Evolutionary conservation across 2,113 vertebrate species (phyloP).

Genomic region (Oriolus oriolus): DNA sequence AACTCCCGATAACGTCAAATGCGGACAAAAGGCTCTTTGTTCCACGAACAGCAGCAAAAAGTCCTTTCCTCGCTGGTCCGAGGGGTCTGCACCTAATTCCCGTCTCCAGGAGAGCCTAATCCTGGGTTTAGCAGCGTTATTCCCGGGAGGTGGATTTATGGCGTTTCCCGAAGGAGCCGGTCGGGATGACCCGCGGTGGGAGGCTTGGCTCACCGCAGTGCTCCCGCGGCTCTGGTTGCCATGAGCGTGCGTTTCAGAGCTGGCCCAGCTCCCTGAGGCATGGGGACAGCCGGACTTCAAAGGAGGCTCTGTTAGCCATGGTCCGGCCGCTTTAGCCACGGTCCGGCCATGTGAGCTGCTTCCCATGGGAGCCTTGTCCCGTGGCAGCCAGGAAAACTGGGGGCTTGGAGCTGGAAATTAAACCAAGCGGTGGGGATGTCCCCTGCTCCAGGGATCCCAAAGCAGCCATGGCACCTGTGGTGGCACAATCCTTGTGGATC

Average conservation of each 20-base stretch:
- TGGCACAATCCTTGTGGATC: neutral
- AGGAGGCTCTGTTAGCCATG: neutral
- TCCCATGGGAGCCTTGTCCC: neutral
- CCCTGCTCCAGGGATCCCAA: too few species aligned
- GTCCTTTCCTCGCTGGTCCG: neutral
- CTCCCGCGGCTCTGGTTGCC: neutral
- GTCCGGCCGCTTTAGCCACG: neutral
- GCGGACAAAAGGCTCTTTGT: slow-evolving; percentile 24
- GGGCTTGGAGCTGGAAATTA: neutral
- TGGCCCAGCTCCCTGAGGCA: rapidly evolving
- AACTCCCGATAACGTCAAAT: slow-evolving; percentile 5
- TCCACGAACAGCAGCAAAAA: neutral
- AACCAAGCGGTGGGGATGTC: neutral
- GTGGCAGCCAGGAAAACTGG: neutral
- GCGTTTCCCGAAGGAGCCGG: neutral
- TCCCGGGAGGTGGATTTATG: neutral
- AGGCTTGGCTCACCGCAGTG: neutral
- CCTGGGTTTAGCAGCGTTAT: neutral
- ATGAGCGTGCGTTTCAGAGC: rapidly evolving
- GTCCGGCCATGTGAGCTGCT: neutral
- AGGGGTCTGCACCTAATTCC: neutral
- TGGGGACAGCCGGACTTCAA: neutral
- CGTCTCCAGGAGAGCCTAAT: neutral
- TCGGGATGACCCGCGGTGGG: neutral
- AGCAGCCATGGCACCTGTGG: rapidly evolving